Conservation (phyloP, 1,140 invertebrate genomes). For the Drosophila auraria region DNA sequence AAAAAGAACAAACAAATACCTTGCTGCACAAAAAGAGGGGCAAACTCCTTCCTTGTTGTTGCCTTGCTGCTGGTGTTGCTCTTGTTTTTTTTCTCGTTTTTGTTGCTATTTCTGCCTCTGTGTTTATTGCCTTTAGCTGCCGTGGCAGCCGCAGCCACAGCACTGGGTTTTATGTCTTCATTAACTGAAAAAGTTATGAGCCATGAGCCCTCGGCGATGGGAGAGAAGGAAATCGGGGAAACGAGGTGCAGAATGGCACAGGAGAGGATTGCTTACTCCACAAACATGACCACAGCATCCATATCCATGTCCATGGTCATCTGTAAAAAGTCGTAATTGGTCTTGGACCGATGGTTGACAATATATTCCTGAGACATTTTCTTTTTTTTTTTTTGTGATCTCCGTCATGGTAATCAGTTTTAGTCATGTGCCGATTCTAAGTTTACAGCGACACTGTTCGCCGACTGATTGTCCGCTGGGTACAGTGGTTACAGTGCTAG, state of each 20-base stretch:
- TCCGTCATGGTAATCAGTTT: constrained; percentile 77
- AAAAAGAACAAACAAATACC: constrained; percentile 50
- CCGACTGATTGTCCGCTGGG: not conserved
- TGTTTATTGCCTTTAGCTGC: constrained; percentile 67
- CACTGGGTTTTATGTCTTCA: constrained; percentile 82
- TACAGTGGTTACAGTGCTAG: constrained; percentile 17
- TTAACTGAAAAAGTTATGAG: constrained; percentile 83
- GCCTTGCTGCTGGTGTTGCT: constrained; percentile 19
- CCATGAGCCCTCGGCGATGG: constrained; percentile 52
- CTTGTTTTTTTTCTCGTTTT: constrained; percentile 2
- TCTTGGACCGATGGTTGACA: constrained; percentile 39
- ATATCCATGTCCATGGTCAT: constrained; percentile 9
- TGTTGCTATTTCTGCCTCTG: constrained; percentile 15
- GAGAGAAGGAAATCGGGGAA: constrained; percentile 6
- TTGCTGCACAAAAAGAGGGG: constrained; percentile 45
- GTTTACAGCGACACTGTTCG: constrained; percentile 8
- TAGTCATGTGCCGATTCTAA: constrained; percentile 41
- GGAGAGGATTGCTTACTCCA: constrained; percentile 16
- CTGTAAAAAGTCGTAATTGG: constrained; percentile 41
- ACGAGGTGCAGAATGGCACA: constrained; percentile 10
- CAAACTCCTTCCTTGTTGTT: constrained; percentile 36
- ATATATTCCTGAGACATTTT: constrained; percentile 44
- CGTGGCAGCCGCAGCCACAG: constrained; percentile 61
- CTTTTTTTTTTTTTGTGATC: constrained; percentile 55
- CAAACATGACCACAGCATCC: constrained; percentile 61